Evolutionary conservation across 2,113 vertebrate species (phyloP).

Genomic region (Oncorhynchus kisutch): DNA sequence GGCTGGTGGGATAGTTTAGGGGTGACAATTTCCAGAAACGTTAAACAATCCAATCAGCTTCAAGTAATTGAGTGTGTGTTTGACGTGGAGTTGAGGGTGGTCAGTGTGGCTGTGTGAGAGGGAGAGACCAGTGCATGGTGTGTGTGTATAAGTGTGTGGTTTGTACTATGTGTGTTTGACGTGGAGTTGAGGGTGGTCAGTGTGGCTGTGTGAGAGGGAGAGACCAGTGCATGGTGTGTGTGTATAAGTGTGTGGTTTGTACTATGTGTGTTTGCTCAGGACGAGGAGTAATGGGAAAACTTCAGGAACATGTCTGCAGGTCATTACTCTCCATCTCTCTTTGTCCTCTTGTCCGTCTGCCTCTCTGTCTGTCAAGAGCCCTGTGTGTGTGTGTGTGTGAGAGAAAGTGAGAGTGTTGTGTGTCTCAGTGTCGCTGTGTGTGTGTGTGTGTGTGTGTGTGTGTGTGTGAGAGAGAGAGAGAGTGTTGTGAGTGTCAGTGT

Average conservation of each 20-base stretch:
- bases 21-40: neutral
- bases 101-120: neutral
- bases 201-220: neutral
- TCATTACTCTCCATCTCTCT: constrained; percentile 69
- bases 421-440: no score
- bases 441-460: neutral
- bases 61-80: neutral
- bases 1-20: neutral
- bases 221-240: neutral
- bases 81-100: neutral
- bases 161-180: neutral
- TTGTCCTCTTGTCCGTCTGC: constrained; percentile 41
- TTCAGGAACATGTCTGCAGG: constrained; percentile 60
- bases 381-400: neutral
- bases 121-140: neutral
- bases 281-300: constrained; percentile 45
- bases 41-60: neutral
- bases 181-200: neutral
- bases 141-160: no score
- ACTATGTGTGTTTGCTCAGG: constrained; percentile 6
- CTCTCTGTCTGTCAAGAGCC: constrained; percentile 52
- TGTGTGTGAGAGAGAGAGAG: no score
- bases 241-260: no score
- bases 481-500: no score
- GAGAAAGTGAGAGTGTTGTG: no score